Evolutionary conservation across 2,113 vertebrate species (phyloP).

Genomic region (Caranx melampygus): DNA sequence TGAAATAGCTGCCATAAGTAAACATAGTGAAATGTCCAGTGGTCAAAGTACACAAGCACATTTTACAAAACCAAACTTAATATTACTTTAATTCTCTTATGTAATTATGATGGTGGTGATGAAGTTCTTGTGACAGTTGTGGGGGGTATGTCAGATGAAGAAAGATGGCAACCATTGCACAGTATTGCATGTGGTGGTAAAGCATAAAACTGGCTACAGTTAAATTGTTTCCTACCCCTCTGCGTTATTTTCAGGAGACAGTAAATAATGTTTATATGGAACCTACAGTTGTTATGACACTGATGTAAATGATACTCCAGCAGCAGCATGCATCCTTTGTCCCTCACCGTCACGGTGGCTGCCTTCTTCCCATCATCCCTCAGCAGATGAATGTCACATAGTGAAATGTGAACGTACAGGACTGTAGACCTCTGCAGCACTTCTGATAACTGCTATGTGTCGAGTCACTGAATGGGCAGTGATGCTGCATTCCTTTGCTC

Average conservation of each 20-base stretch:
- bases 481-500: conserved; percentile 5
- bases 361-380: conserved; percentile 67
- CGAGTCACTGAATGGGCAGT: conserved; percentile 22
- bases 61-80: not conserved
- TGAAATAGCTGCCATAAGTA: too few relatives aligned
- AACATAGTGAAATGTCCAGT: too few relatives aligned
- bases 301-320: conserved; percentile 63
- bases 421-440: conserved; percentile 50
- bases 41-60: too few relatives aligned
- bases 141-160: not conserved
- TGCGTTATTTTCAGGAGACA: not conserved
- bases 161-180: not conserved
- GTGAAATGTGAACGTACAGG: conserved; percentile 49
- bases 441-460: conserved; percentile 43
- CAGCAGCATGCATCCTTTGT: conserved; percentile 66
- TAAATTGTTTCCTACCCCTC: not conserved
- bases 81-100: too few relatives aligned
- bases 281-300: conserved; percentile 31
- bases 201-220: not conserved
- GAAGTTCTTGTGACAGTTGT: not conserved
- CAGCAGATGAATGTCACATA: conserved; percentile 59
- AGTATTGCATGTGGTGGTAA: not conserved
- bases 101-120: not conserved
- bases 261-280: conserved; percentile 29
- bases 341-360: conserved; percentile 65